Conservation (phyloP, 2,797 vertebrate genomes). For the Anguilla marmorata region DNA sequence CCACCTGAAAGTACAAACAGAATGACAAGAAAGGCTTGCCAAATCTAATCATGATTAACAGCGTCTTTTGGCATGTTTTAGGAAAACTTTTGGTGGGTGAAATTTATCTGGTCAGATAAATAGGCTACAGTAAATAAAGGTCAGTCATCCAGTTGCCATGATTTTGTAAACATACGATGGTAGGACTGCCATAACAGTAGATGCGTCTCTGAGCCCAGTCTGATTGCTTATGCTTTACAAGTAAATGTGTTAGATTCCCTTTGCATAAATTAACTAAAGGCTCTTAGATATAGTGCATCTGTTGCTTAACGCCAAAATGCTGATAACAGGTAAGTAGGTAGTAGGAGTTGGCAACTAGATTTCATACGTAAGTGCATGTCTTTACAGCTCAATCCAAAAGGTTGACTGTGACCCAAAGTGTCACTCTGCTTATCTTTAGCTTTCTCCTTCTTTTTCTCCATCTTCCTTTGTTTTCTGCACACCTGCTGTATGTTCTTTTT, state of each 20-base stretch:
- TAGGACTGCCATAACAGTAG: not conserved
- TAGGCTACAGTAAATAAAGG: not conserved
- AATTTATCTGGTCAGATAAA: not conserved
- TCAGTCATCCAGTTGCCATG: not conserved
- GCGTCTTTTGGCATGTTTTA: not conserved
- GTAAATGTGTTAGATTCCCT: not conserved
- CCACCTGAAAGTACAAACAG: not conserved
- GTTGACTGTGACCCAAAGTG: too few relatives aligned
- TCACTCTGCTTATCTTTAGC: not conserved
- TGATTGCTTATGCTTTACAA: not conserved
- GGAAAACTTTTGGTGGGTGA: not conserved
- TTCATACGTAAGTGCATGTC: not conserved
- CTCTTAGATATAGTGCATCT: not conserved
- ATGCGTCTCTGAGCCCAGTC: not conserved
- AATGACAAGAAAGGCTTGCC: not conserved
- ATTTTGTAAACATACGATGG: not conserved
- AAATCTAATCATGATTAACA: conserved; percentile 1
- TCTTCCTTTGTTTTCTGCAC: not conserved
- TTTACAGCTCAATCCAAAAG: not conserved
- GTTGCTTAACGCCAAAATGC: not conserved
- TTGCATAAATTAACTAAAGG: not conserved
- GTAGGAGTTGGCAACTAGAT: not conserved
- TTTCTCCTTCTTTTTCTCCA: not conserved
- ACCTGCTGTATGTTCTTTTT: not conserved
- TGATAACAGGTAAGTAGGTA: not conserved